phyloP scores from a whole-genome alignment of 2,113 vertebrate species.

The Sylvilagus bachmani region DNA sequence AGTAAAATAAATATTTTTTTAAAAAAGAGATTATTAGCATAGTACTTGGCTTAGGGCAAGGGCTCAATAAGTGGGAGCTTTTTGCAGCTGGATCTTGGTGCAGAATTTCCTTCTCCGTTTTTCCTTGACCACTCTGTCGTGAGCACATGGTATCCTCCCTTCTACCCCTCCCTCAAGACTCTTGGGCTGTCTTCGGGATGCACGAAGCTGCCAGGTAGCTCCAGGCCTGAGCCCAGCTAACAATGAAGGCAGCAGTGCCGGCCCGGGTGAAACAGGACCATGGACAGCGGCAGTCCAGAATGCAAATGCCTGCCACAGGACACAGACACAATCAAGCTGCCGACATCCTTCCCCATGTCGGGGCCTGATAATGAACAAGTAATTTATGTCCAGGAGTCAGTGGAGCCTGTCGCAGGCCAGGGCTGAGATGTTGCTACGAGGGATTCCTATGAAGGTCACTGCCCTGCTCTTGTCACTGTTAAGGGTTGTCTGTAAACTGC shows the following conservation, averaged over 20 bases:
- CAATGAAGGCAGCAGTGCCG: neutral
- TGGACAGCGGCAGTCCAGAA: neutral
- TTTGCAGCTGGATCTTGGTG: neutral
- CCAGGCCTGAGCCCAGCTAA: neutral
- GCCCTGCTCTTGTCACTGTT: constrained; percentile 76
- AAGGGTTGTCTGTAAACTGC: constrained; percentile 74
- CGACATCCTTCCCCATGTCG: constrained; percentile 69
- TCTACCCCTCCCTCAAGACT: neutral
- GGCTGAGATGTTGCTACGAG: constrained; percentile 79
- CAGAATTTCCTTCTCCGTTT: neutral
- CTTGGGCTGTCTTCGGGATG: neutral
- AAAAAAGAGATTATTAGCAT: neutral
- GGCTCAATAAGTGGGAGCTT: neutral
- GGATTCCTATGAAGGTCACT: constrained; percentile 79
- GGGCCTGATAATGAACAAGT: constrained; percentile 83
- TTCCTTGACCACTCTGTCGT: neutral
- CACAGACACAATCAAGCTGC: constrained; percentile 74
- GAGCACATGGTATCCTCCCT: neutral
- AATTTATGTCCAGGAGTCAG: constrained; percentile 84
- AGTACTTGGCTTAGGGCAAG: neutral
- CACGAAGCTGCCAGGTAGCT: neutral
- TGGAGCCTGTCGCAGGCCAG: constrained; percentile 79
- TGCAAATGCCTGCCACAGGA: constrained; percentile 48
- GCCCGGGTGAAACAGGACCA: constrained; percentile 13
- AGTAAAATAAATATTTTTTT: too few relatives aligned